Percentiles rank a stretch among this genome's conserved stretches.
phyloP scores from a whole-genome alignment of 2,113 vertebrate species.

The Dipodomys stephensi region DNA sequence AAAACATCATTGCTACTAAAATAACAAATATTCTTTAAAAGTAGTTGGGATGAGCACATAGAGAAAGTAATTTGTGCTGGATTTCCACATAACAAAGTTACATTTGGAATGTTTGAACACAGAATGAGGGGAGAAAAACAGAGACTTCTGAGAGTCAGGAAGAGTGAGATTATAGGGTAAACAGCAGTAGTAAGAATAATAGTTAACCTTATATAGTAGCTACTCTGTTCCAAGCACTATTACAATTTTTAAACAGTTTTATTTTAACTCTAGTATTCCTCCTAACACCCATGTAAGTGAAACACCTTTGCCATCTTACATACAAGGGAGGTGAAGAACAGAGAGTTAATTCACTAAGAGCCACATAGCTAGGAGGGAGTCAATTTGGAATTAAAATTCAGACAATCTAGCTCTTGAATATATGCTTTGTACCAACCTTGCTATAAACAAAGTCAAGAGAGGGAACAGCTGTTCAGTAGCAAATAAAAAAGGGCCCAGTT shows the following conservation, averaged over 20 bases:
- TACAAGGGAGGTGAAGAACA: conserved; percentile 4
- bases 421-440: background rate
- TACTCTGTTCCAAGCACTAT: background rate
- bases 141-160: background rate
- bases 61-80: background rate
- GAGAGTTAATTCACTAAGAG: background rate
- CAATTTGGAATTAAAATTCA: background rate
- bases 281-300: background rate
- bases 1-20: background rate
- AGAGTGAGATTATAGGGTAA: conserved; percentile 6
- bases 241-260: background rate
- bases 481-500: background rate
- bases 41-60: background rate
- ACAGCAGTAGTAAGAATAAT: background rate
- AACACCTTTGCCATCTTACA: conserved; percentile 1
- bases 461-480: background rate
- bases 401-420: background rate
- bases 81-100: background rate
- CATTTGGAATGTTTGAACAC: background rate
- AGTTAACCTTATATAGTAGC: background rate
- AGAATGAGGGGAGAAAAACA: background rate
- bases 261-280: background rate
- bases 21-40: conserved; percentile 28
- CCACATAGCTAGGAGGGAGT: background rate
- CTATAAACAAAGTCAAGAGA: background rate